Base-by-base conservation (phyloP, 2,797 vertebrate species). In the Gymnocypris eckloni region DNA sequence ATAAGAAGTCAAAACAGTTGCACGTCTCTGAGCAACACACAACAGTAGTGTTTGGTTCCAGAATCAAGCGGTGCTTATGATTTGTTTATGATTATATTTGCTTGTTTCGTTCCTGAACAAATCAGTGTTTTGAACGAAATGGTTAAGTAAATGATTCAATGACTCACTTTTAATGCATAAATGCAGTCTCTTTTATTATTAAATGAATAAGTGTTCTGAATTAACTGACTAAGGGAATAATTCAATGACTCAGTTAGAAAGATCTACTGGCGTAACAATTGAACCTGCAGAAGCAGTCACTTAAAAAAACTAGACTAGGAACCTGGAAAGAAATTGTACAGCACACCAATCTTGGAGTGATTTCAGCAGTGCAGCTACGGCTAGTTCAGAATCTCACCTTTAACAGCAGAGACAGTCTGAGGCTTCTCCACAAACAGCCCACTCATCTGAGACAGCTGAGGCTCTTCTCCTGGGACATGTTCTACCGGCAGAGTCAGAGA, bases 341-440 rank as follows among this genome's bases (percentile, higher is more conserved):
- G 13, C 20, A 50, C 43, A 48, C 22, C 39, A 28, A 64, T 59
- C 52, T 59, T 11, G 18, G 66, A 45, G 9, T 50, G 33, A 39
- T 25, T 69, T 70, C 13, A 59, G 2, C 18, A 18, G 20, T 54
- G 56, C 4, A 18, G 12, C 20, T 50, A 5, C 2, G 13, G 39
- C 33, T 33, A 43, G 41, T 56, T n/a, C 20, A 43, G 20, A 52
- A 73, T 64, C 85, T 88, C 66, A 96, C 96, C 96, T 95, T 95
- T 96, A 16, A 86, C 92, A 25, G 90, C 94, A 0, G 92, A 90
- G 84, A 56, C 76, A 4, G 89, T 95, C 89, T 95, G 92, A 0
- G 95, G 95, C 89, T 37, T 95, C 89, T 89, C 18, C 81, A 94
- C 90, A 66, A 96, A 95, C 45, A 96, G 84, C 11, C 96, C 92